Evolutionary conservation across 2,113 vertebrate genomes (phyloP).

Genomic region (Noctilio leporinus): DNA sequence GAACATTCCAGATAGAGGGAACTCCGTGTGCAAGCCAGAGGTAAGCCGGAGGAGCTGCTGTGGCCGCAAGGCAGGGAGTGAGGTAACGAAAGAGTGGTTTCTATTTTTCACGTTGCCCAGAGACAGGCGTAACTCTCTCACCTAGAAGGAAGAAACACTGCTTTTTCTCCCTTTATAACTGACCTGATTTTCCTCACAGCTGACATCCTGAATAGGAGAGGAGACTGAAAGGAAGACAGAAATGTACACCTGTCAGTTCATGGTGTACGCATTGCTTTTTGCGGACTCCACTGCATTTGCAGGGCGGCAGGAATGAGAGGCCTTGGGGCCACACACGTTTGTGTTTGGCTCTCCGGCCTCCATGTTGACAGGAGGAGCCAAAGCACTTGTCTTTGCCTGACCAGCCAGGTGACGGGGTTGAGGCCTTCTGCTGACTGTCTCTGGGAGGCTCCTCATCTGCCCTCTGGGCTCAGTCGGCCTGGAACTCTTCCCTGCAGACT

Average conservation of each 20-base stretch:
- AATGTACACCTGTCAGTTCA: neutral
- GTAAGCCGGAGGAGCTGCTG: neutral
- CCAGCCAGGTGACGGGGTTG: neutral
- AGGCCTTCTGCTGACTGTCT: neutral
- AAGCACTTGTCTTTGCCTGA: neutral
- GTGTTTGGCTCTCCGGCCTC: neutral
- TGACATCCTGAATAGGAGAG: neutral
- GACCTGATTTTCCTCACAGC: conserved; percentile 5
- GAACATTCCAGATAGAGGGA: neutral
- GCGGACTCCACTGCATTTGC: neutral
- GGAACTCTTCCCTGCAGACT: neutral
- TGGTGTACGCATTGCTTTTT: neutral
- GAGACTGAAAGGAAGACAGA: neutral
- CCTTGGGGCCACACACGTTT: neutral
- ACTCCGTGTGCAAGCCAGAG: neutral
- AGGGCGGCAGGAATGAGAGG: neutral
- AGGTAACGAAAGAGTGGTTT: neutral
- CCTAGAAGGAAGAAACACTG: neutral
- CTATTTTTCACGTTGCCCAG: neutral
- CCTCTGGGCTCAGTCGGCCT: neutral
- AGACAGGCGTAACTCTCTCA: neutral
- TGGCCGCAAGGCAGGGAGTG: neutral
- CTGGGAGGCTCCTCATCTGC: neutral
- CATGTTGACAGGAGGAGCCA: neutral
- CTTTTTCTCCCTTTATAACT: neutral